Evolutionary conservation across 1,140 invertebrate genomes (phyloP).

Genomic region (Zaprionus ornatus): DNA sequence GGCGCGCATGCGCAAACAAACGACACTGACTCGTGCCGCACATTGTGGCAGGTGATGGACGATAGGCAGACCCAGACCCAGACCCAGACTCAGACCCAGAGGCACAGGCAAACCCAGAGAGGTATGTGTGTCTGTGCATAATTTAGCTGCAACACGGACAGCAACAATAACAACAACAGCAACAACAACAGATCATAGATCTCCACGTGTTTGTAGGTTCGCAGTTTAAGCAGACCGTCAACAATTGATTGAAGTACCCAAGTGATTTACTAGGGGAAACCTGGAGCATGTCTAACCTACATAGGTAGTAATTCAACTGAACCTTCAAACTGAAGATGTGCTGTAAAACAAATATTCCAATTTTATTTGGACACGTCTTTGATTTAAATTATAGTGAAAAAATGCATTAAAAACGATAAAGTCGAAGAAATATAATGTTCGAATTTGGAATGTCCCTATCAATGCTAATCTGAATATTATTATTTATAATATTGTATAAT

Average conservation of each 20-base stretch:
- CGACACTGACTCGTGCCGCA: conserved; percentile 50
- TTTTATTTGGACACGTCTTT: not conserved
- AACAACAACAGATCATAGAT: conserved; percentile 4
- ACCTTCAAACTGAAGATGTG: not conserved
- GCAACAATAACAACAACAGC: not conserved
- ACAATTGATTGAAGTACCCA: not conserved
- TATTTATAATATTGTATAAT: too few species aligned
- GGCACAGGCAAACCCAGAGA: not conserved
- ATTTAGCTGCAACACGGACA: conserved; percentile 37
- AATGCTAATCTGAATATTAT: too few species aligned
- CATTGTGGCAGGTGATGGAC: conserved; percentile 46
- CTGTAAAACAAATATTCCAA: not conserved
- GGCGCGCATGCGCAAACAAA: conserved; percentile 76
- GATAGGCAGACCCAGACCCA: not conserved
- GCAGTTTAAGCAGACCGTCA: not conserved
- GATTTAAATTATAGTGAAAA: not conserved
- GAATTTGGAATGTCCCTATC: too few species aligned
- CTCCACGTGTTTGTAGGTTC: not conserved
- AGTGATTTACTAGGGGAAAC: not conserved
- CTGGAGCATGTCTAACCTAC: not conserved
- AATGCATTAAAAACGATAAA: too few species aligned
- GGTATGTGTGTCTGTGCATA: conserved; percentile 52
- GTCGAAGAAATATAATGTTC: too few species aligned
- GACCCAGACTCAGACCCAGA: not conserved
- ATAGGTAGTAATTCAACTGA: not conserved